Conservation (phyloP, 2,888 invertebrate genomes). For the Itoplectis maculator region DNA sequence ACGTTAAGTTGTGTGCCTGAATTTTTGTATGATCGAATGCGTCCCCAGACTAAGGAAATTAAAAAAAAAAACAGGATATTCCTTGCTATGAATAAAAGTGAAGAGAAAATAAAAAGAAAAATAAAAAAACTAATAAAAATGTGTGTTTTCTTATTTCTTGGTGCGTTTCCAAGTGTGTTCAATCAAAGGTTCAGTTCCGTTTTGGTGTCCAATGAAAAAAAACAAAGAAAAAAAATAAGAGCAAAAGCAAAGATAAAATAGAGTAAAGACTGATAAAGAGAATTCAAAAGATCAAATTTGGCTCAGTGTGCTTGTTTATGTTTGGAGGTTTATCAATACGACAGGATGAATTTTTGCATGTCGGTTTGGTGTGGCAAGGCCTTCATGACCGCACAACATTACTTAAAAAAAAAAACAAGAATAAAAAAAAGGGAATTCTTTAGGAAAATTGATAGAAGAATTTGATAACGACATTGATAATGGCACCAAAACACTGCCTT, state of each 20-base stretch:
- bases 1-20: conserved; percentile 83
- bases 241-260: conserved; percentile 49
- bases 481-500: conserved; percentile 89
- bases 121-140: conserved; percentile 73
- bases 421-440: conserved; percentile 37
- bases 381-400: conserved; percentile 83
- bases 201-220: conserved; percentile 86
- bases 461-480: conserved; percentile 70
- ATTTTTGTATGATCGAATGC: conserved; percentile 77
- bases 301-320: conserved; percentile 86
- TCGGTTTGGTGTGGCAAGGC: conserved; percentile 86
- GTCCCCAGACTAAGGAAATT: conserved; percentile 74
- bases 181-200: conserved; percentile 86
- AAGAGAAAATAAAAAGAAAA: conserved; percentile 68
- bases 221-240: conserved; percentile 46
- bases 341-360: conserved; percentile 72
- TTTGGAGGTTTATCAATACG: conserved; percentile 74
- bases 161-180: conserved; percentile 85
- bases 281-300: conserved; percentile 72
- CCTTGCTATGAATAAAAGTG: conserved; percentile 77
- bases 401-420: conserved; percentile 50
- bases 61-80: conserved; percentile 78
- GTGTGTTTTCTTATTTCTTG: conserved; percentile 85
- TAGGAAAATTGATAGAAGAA: conserved; percentile 45
- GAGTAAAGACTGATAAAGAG: conserved; percentile 47